Conservation (phyloP, 2,113 vertebrate genomes). For the Cepphus grylle region DNA sequence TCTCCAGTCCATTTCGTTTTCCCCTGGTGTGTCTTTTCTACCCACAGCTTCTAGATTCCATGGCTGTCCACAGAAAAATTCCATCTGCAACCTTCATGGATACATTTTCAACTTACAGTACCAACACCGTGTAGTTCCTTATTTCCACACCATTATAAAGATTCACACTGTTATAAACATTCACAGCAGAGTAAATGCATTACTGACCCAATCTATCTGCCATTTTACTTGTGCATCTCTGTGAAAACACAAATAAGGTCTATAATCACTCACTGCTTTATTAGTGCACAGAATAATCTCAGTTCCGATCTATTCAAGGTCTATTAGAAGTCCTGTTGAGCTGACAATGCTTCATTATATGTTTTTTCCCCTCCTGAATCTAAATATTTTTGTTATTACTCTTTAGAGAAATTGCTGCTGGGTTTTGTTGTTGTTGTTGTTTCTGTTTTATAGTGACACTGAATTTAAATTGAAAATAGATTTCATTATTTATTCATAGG, state of each 20-base stretch:
- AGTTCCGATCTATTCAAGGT: not conserved
- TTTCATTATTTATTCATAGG: constrained; percentile 58
- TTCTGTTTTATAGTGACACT: not conserved
- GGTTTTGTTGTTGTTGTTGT: not conserved
- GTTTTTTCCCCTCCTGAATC: not conserved
- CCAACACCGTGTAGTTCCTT: fast-evolving
- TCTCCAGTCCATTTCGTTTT: not conserved
- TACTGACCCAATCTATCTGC: not conserved
- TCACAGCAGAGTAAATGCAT: not conserved
- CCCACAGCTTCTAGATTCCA: not conserved
- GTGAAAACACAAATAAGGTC: not conserved
- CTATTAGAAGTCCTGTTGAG: not conserved
- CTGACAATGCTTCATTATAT: not conserved
- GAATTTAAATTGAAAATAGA: constrained; percentile 47
- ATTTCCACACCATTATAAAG: not conserved
- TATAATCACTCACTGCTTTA: not conserved
- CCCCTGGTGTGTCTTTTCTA: not conserved
- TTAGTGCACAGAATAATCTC: not conserved
- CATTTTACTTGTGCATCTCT: not conserved
- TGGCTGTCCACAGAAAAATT: not conserved
- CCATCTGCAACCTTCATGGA: fast-evolving
- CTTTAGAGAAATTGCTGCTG: constrained; percentile 13
- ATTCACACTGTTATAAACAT: not conserved
- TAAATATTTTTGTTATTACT: constrained; percentile 33
- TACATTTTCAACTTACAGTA: not conserved